A percentile compares a stretch with the other conserved stretches of the same genome.
phyloP scores from a whole-genome alignment of 2,113 vertebrate genomes.

The Todiramphus saurophagus region DNA sequence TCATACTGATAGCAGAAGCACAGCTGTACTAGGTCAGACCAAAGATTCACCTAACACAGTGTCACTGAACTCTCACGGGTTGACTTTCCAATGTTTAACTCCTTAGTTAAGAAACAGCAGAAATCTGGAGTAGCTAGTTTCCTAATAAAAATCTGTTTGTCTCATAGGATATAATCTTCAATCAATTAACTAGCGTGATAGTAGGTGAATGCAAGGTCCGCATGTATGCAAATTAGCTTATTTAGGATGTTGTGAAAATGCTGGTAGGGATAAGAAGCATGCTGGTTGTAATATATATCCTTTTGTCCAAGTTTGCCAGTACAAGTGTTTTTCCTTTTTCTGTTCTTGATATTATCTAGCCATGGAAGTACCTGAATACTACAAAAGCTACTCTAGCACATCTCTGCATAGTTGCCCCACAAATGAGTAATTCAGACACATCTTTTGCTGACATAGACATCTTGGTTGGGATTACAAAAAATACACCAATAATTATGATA shows the following conservation, averaged over 20 bases:
- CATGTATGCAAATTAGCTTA: neutral
- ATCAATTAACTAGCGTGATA: neutral
- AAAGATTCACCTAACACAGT: neutral
- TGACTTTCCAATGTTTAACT: neutral
- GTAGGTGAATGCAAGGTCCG: neutral
- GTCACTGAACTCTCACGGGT: neutral
- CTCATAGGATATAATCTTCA: neutral
- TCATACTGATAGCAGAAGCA: neutral
- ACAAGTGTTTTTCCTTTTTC: neutral
- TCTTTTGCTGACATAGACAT: too few species aligned
- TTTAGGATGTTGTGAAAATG: neutral
- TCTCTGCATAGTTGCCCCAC: neutral
- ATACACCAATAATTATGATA: too few species aligned
- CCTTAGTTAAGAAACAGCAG: neutral
- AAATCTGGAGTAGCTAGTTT: neutral
- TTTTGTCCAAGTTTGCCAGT: neutral
- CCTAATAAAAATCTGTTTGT: neutral
- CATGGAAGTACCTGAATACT: neutral
- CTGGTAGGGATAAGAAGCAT: neutral
- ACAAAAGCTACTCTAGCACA: neutral
- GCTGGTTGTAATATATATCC: neutral
- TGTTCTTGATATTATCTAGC: neutral
- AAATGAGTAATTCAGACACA: neutral
- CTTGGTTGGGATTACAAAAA: too few species aligned
- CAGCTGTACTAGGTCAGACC: neutral